A percentile compares a stretch with the other conserved stretches of the same genome.
phyloP scores from a whole-genome alignment of 2,797 vertebrate genomes.

The Notoglanidium macrostoma region DNA sequence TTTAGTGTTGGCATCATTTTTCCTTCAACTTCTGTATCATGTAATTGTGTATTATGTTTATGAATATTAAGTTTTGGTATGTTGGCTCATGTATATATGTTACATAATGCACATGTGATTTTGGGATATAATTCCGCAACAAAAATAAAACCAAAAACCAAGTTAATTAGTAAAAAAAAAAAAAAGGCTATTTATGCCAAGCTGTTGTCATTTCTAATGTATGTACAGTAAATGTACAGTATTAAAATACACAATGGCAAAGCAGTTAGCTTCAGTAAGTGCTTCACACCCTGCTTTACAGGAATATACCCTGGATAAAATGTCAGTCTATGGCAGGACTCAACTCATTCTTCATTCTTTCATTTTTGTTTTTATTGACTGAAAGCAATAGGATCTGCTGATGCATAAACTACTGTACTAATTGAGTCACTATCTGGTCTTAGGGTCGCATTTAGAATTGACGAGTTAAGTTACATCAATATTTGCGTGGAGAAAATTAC shows the following conservation, averaged over 20 bases:
- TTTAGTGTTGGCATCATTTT: background rate
- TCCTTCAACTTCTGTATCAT: background rate
- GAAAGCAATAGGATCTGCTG: background rate
- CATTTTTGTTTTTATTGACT: background rate
- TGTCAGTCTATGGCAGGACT: background rate
- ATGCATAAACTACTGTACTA: background rate
- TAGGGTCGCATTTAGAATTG: background rate
- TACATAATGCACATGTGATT: background rate
- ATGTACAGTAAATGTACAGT: background rate
- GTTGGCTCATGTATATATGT: background rate
- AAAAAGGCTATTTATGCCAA: too few species aligned
- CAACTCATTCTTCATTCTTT: background rate
- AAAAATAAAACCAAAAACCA: background rate
- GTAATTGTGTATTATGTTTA: background rate
- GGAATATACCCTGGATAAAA: background rate
- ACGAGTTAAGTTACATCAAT: background rate
- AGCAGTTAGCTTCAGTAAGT: background rate
- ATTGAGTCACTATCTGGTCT: constrained; percentile 1
- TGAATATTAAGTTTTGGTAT: background rate
- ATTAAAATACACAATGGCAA: background rate
- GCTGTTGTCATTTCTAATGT: too few species aligned
- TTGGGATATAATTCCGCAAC: background rate
- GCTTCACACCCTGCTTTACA: background rate
- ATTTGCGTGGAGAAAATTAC: background rate
- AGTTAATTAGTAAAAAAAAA: too few species aligned